phyloP scores from a whole-genome alignment of 2,797 vertebrate genomes.

The Gymnoscopelus microlampas region DNA sequence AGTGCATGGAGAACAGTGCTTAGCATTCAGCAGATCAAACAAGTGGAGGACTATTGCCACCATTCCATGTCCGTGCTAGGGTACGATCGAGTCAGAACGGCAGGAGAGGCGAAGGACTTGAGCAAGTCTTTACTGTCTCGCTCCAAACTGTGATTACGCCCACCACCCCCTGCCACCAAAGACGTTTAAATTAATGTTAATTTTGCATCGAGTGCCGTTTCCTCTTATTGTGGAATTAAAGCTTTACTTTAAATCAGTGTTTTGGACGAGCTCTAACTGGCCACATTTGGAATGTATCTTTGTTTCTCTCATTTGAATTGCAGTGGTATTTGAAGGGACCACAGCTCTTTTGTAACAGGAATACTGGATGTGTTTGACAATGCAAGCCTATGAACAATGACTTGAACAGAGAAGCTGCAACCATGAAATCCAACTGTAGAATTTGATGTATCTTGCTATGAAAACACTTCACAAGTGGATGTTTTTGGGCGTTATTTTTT shows the following conservation, averaged over 20 bases:
- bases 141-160: conserved; percentile 83
- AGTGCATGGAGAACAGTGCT: conserved; percentile 96
- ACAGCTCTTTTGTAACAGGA: conserved; percentile 66
- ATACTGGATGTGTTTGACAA: conserved; percentile 63
- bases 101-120: conserved; percentile 94
- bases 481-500: conserved; percentile 74
- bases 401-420: conserved; percentile 57
- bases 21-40: conserved; percentile 96
- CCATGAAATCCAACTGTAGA: conserved; percentile 54
- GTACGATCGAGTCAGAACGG: conserved; percentile 89
- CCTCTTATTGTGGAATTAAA: conserved; percentile 76
- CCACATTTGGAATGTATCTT: conserved; percentile 80
- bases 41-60: conserved; percentile 98
- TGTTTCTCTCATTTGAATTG: conserved; percentile 48
- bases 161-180: conserved; percentile 65
- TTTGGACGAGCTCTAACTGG: conserved; percentile 57
- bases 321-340: conserved; percentile 65
- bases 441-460: conserved; percentile 74
- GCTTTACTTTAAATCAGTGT: conserved; percentile 76
- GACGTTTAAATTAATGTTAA: conserved; percentile 71
- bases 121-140: conserved; percentile 92
- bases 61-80: conserved; percentile 94
- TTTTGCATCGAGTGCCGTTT: conserved; percentile 74
- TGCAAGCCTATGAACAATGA: conserved; percentile 49
- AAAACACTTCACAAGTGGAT: conserved; percentile 69